Base-by-base conservation (phyloP, 1,140 invertebrate species). In the Nixonia krombeini region DNA sequence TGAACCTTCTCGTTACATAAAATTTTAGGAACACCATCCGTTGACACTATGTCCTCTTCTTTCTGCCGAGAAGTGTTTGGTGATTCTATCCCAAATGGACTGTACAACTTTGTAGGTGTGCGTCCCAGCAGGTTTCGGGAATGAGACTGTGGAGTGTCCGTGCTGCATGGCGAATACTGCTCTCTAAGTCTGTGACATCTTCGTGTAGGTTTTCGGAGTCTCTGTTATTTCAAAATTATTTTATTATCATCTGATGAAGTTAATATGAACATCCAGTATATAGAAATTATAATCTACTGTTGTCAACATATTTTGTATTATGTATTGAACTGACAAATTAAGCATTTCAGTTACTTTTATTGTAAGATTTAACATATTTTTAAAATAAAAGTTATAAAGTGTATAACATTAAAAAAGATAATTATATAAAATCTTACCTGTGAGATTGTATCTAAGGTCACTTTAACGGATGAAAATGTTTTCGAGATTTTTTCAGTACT, bases 41-140 rank as follows among this genome's bases (percentile, higher is more conserved):
- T 29, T 0, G 52, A 58, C 0, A 53, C 63, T 7, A 31, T 6
- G 0, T 77, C 75, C 15, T 75, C 76, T 5, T 85, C 80, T 41
- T 82, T 82, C 8, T 75, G 72, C 82, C 82, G 83, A 6, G 75
- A 66, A n/a, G 59, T 73, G 18, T 70, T 75, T 4, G 89, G 88
- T 15, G 87, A 88, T 59, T 89, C 89, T 25, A 90, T 89, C 2
- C 86, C 85, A 66, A 90, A 90, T 1, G 89, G 89, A 57, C 88
- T 90, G 64, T 90, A 90, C 3, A 90, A 69, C 67, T 90, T 90
- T 0, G 88, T 89, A 0, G 89, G 89, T 0, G 89, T 90, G 15
- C 89, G 76, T 1, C 89, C 89, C 6, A 90, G 74, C 17, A 90
- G 71, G 42, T 84, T 75, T 4, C 86, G 80, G 0, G 87, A 86